Conservation (phyloP, 2,797 vertebrate genomes). For the Otolemur crassicaudatus region DNA sequence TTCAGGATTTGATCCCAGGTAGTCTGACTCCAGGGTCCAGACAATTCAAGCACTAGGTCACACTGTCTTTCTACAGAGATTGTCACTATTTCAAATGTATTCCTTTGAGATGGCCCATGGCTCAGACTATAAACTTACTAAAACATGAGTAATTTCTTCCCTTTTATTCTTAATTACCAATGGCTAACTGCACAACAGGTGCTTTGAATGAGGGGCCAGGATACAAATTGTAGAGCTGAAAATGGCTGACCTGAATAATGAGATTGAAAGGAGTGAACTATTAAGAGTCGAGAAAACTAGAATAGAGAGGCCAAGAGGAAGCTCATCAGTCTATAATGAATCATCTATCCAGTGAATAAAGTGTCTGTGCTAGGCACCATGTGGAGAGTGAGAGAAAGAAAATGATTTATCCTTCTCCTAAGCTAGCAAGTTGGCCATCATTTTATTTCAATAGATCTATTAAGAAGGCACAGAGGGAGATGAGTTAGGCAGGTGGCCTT, state of each 20-base stretch:
- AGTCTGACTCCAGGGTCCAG: background rate
- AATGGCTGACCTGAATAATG: background rate
- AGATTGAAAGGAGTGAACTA: background rate
- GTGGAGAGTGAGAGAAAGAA: background rate
- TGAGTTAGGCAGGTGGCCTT: background rate
- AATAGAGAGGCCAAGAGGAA: background rate
- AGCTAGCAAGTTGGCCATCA: background rate
- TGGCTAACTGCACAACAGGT: background rate
- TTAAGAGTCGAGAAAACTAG: background rate
- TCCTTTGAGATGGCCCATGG: background rate
- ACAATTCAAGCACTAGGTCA: background rate
- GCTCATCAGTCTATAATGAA: background rate
- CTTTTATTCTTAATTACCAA: background rate
- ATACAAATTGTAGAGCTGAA: background rate
- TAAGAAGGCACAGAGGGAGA: background rate
- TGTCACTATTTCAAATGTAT: background rate
- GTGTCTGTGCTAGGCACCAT: background rate
- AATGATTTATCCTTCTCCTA: background rate
- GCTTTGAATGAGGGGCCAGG: background rate
- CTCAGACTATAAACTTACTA: background rate
- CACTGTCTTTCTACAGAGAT: background rate
- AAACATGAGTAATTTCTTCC: background rate
- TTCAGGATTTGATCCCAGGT: background rate
- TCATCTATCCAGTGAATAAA: background rate
- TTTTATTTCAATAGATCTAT: background rate